Evolutionary conservation across 2,888 invertebrate species (phyloP).

Genomic region (Archips xylosteana): DNA sequence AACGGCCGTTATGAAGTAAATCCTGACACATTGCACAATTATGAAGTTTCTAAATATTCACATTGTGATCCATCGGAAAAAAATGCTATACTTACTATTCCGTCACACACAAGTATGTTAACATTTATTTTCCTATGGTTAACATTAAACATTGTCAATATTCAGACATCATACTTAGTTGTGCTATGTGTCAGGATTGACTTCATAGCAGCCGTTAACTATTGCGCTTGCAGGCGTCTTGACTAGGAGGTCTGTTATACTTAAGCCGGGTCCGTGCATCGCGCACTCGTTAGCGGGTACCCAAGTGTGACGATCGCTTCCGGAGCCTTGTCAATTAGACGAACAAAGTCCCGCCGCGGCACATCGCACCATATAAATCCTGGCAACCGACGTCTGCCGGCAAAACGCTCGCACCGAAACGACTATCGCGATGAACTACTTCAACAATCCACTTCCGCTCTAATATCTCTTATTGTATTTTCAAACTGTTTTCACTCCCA

Average conservation of each 20-base stretch:
- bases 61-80: too few relatives aligned
- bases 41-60: too few relatives aligned
- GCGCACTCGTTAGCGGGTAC: slow-evolving; percentile 57
- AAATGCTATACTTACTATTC: too few relatives aligned
- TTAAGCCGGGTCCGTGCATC: slow-evolving; percentile 47
- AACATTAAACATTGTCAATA: too few relatives aligned
- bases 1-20: slow-evolving; percentile 2
- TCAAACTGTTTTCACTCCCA: slow-evolving; percentile 27
- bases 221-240: slow-evolving; percentile 5
- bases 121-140: too few relatives aligned
- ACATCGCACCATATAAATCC: slow-evolving; percentile 72
- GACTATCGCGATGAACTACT: slow-evolving; percentile 58
- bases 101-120: too few relatives aligned
- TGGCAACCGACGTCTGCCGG: slow-evolving; percentile 52
- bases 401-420: slow-evolving; percentile 57
- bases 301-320: slow-evolving; percentile 62
- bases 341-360: slow-evolving; percentile 65
- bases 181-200: too few relatives aligned
- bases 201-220: background rate
- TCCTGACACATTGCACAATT: too few relatives aligned
- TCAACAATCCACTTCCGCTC: slow-evolving; percentile 50
- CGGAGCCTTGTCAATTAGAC: slow-evolving; percentile 77
- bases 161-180: too few relatives aligned
- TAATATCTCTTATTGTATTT: slow-evolving; percentile 44
- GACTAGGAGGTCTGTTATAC: slow-evolving; percentile 39